A percentile compares a stretch with the other conserved stretches of the same genome.
phyloP scores from a whole-genome alignment of 2,888 invertebrate genomes.

The Calliopum simillimum region DNA sequence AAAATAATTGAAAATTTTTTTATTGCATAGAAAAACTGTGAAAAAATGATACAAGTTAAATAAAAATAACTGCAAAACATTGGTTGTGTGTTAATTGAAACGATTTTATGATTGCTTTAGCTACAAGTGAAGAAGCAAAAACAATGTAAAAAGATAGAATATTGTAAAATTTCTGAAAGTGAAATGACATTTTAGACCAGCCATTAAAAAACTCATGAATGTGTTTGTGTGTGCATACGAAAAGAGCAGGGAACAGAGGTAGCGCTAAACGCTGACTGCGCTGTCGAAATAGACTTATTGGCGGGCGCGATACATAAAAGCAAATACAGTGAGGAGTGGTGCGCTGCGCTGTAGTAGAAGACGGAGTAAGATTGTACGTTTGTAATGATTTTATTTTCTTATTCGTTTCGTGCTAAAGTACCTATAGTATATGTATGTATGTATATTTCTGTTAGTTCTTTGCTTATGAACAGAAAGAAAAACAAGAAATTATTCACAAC shows the following conservation, averaged over 20 bases:
- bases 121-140: neutral
- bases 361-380: slow-evolving; percentile 4
- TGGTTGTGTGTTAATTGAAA: neutral
- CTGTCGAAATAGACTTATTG: slow-evolving; percentile 12
- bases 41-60: neutral
- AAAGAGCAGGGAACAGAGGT: neutral
- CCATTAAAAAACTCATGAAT: slow-evolving; percentile 5
- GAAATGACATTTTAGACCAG: slow-evolving; percentile 12
- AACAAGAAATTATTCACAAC: too few species aligned
- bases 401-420: neutral
- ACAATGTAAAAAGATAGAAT: neutral
- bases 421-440: neutral
- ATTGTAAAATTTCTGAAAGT: neutral
- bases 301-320: slow-evolving; percentile 3
- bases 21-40: neutral
- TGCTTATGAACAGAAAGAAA: too few species aligned
- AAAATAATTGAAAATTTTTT: neutral
- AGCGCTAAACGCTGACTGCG: slow-evolving; percentile 13
- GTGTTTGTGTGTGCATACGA: neutral
- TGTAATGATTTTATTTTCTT: neutral
- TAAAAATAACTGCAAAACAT: too few species aligned
- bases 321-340: slow-evolving; percentile 19
- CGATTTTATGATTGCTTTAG: neutral
- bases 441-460: too few species aligned
- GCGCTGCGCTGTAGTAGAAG: slow-evolving; percentile 4